Evolutionary conservation across 2,797 vertebrate genomes (phyloP).

Genomic region (Lacerta agilis): DNA sequence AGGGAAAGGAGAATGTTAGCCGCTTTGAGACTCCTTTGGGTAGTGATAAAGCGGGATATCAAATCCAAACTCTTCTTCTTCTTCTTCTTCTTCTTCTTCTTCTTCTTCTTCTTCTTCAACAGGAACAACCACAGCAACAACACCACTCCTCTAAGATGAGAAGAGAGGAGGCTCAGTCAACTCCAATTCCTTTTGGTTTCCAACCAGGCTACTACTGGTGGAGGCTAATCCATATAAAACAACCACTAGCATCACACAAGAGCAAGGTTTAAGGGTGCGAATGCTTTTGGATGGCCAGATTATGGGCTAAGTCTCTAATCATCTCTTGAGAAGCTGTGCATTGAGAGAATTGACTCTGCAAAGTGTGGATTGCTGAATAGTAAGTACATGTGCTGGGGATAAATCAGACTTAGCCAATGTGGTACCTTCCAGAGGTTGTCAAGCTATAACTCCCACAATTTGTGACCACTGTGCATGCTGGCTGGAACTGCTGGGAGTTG

Average conservation of each 20-base stretch:
- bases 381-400: no score
- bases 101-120: no score
- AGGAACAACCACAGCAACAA: not conserved
- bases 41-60: no score
- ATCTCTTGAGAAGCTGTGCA: not conserved
- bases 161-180: not conserved
- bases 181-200: not conserved
- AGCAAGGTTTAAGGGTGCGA: not conserved
- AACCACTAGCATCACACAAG: not conserved
- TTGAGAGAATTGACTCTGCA: not conserved
- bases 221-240: not conserved
- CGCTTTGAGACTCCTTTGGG: no score
- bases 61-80: no score
- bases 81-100: no score
- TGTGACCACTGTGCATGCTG: no score
- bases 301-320: not conserved
- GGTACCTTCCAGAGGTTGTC: no score
- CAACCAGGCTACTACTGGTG: not conserved
- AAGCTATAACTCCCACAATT: no score
- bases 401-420: no score
- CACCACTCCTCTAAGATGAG: not conserved
- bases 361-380: not conserved
- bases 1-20: no score
- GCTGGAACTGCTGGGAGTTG: no score
- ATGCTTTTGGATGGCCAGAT: not conserved